Percentiles rank a stretch among this genome's conserved stretches.
phyloP scores from a whole-genome alignment of 1,140 invertebrate species.

The Meloidogyne chitwoodi region DNA sequence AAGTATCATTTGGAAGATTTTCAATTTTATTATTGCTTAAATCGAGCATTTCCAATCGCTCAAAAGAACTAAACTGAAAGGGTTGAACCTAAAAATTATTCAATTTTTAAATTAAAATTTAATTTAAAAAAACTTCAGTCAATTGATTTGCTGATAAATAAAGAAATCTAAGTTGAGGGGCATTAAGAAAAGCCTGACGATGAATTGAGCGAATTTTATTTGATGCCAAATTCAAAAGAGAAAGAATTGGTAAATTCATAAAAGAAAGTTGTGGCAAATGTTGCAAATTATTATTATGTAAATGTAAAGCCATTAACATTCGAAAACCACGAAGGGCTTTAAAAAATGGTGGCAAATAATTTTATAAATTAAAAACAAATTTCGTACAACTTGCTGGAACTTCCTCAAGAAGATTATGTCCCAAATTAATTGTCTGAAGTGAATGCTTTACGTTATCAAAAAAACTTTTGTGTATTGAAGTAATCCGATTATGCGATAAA shows the following conservation, averaged over 20 bases:
- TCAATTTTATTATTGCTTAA: constrained; percentile 49
- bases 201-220: constrained; percentile 51
- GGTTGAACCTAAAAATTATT: constrained; percentile 8
- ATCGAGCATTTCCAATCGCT: constrained; percentile 58
- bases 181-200: constrained; percentile 57
- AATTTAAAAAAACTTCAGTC: constrained; percentile 33
- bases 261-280: constrained; percentile 50
- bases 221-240: constrained; percentile 52
- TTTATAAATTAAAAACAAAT: not conserved
- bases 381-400: constrained; percentile 55
- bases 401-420: constrained; percentile 47
- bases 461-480: constrained; percentile 49
- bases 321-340: constrained; percentile 58
- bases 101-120: not conserved
- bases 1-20: constrained; percentile 38
- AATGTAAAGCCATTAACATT: constrained; percentile 51
- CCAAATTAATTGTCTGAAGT: constrained; percentile 57
- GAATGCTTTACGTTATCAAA: constrained; percentile 57
- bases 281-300: constrained; percentile 52
- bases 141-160: constrained; percentile 55
- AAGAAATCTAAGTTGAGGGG: constrained; percentile 53
- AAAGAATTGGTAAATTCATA: constrained; percentile 55
- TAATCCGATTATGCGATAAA: constrained; percentile 54
- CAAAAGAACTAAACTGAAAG: constrained; percentile 42
- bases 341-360: not conserved